These are phyloP conservation scores for Diabrotica balteata DNA, from an alignment of 2,888 invertebrate species.

Conservation along the genomic window DNA sequence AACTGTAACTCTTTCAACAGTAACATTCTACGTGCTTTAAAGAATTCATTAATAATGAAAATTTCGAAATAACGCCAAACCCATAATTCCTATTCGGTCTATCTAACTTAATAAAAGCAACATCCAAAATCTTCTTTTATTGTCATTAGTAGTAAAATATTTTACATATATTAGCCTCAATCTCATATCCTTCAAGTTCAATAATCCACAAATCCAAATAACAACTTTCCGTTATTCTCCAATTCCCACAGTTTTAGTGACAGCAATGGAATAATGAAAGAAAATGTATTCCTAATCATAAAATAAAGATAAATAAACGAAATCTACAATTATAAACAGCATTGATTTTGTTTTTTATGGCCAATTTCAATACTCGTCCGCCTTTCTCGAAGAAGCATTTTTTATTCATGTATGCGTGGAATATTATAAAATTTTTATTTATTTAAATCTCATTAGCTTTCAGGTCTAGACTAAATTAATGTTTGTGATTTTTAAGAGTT, in stretches of 20 bases:
- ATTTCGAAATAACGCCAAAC: too few species aligned
- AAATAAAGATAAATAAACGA: constrained; percentile 20
- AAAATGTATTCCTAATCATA: constrained; percentile 21
- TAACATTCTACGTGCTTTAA: too few species aligned
- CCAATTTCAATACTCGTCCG: constrained; percentile 9
- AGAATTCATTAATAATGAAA: too few species aligned
- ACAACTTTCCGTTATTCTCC: constrained; percentile 20
- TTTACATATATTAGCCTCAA: not conserved
- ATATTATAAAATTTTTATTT: not conserved
- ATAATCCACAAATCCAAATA: not conserved
- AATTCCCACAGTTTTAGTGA: constrained; percentile 26
- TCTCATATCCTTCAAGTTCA: not conserved
- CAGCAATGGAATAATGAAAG: constrained; percentile 13
- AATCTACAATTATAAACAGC: constrained; percentile 20
- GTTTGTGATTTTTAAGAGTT: too few species aligned
- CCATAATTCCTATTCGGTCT: too few species aligned
- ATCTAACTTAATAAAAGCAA: too few species aligned
- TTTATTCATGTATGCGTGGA: not conserved
- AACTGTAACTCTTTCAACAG: too few species aligned
- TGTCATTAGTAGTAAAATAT: too few species aligned
- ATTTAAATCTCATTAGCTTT: not conserved
- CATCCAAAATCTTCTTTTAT: too few species aligned
- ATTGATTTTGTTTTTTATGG: constrained; percentile 25
- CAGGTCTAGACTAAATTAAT: not conserved
- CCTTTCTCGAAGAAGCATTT: constrained; percentile 19